phyloP scores from a whole-genome alignment of 2,888 invertebrate species.

The Lordiphosa fenestrarum region DNA sequence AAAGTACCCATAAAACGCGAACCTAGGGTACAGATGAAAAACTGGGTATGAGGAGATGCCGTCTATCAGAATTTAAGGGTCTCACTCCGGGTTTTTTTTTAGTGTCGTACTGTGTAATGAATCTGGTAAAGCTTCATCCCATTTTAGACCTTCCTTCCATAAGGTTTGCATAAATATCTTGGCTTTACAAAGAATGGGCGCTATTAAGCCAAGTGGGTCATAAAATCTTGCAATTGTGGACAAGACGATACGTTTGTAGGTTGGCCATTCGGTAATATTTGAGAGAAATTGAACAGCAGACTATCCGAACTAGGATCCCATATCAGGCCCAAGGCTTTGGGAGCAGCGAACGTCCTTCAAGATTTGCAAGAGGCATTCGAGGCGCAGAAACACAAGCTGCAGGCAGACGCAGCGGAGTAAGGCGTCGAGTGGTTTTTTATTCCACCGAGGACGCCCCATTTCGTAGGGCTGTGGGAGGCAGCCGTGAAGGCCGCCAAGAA shows the following conservation, averaged over 20 bases:
- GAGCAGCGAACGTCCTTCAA: not conserved
- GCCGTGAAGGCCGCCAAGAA: not conserved
- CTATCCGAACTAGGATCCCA: conserved; percentile 2
- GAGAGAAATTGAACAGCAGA: not conserved
- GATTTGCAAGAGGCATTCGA: not conserved
- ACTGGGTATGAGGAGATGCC: too few species aligned
- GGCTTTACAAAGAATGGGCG: too few species aligned
- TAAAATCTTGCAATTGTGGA: not conserved
- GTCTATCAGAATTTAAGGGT: too few species aligned
- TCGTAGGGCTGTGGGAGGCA: not conserved
- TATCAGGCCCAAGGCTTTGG: not conserved
- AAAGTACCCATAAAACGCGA: too few species aligned
- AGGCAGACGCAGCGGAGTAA: not conserved
- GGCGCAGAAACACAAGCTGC: not conserved
- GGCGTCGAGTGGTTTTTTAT: not conserved
- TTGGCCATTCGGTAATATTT: not conserved
- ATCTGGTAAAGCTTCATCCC: conserved; percentile 1
- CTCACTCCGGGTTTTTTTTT: too few species aligned
- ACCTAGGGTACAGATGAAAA: too few species aligned
- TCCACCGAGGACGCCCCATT: not conserved
- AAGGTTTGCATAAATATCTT: not conserved
- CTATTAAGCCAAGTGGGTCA: too few species aligned
- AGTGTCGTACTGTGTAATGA: too few species aligned
- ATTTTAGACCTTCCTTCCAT: conserved; percentile 1
- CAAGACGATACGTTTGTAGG: not conserved